Conservation (phyloP, 2,113 vertebrate genomes). For the Arvicanthis niloticus region DNA sequence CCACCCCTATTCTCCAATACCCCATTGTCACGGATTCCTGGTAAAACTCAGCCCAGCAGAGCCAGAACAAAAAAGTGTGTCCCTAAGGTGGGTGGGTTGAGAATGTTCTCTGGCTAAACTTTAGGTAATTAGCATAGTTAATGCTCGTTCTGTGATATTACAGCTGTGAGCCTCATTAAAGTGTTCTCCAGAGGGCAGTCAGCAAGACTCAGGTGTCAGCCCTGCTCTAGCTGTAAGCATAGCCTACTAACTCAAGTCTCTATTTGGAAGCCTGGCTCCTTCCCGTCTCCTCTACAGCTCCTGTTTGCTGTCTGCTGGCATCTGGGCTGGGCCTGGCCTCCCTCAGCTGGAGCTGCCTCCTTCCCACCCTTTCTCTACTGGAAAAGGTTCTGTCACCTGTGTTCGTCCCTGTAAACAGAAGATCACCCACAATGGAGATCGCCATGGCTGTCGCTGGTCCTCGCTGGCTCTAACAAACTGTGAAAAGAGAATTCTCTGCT, state of each 20-base stretch:
- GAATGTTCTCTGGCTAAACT: slow-evolving; percentile 85
- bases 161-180: slow-evolving; percentile 89
- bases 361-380: not conserved
- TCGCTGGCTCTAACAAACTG: not conserved
- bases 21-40: slow-evolving; percentile 6
- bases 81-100: slow-evolving; percentile 81
- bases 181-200: slow-evolving; percentile 81
- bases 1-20: not conserved
- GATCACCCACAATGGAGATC: not conserved
- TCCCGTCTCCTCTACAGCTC: slow-evolving; percentile 39
- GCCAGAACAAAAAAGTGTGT: slow-evolving; percentile 76
- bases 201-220: slow-evolving; percentile 85
- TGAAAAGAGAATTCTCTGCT: not conserved
- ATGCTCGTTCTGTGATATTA: slow-evolving; percentile 85
- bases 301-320: slow-evolving; percentile 70
- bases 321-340: slow-evolving; percentile 9
- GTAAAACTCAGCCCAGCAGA: slow-evolving; percentile 33
- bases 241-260: slow-evolving; percentile 72
- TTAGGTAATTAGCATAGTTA: slow-evolving; percentile 89
- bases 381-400: not conserved
- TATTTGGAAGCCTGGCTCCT: slow-evolving; percentile 69
- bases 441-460: not conserved
- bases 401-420: not conserved
- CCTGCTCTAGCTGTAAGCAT: slow-evolving; percentile 65
- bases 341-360: slow-evolving; percentile 30